phyloP scores from a whole-genome alignment of 2,113 vertebrate species.

The Cercocebus atys region DNA sequence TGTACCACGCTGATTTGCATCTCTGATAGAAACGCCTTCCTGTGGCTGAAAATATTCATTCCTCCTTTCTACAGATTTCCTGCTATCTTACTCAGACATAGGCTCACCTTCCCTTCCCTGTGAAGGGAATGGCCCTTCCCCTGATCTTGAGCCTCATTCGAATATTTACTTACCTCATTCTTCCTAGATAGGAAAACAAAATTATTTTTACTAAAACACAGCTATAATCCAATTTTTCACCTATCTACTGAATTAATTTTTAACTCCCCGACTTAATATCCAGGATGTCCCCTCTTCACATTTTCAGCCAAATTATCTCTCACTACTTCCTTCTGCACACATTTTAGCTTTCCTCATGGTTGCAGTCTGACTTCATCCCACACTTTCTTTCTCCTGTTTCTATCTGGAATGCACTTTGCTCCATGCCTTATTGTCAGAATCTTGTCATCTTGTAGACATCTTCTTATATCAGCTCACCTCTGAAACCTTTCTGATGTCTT shows the following conservation, averaged over 20 bases:
- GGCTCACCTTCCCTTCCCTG: not conserved
- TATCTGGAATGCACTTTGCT: not conserved
- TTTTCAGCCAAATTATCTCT: not conserved
- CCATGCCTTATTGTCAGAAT: not conserved
- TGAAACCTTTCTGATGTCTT: not conserved
- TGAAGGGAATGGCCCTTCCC: not conserved
- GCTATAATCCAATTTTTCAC: not conserved
- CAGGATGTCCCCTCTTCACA: not conserved
- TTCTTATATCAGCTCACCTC: not conserved
- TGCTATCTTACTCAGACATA: not conserved
- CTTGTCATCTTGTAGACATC: not conserved
- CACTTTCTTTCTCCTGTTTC: not conserved
- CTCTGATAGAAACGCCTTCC: too few species aligned
- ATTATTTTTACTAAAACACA: not conserved
- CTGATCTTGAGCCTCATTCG: not conserved
- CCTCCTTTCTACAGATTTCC: not conserved
- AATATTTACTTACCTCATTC: not conserved
- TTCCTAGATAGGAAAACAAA: not conserved
- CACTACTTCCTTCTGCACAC: not conserved
- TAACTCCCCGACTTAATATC: not conserved
- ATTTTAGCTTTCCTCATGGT: not conserved
- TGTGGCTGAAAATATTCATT: not conserved
- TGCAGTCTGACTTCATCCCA: not conserved
- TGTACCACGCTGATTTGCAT: rapidly evolving
- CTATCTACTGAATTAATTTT: not conserved